Base-by-base conservation (phyloP, 2,113 vertebrate species). In the Alouatta palliata region DNA sequence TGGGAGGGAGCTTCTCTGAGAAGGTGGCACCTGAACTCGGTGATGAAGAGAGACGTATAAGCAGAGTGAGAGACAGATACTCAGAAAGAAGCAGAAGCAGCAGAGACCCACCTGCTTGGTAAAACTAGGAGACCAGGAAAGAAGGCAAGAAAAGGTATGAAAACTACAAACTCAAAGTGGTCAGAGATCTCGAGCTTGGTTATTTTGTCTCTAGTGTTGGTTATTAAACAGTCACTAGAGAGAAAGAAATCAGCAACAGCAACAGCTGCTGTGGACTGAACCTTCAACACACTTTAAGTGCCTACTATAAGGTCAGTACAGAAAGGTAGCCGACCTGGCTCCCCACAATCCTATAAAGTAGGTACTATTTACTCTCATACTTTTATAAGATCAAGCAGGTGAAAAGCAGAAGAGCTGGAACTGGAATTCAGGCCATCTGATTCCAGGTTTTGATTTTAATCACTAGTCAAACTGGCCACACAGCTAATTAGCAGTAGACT, bases 211-310 rank as follows among this genome's bases (percentile, higher is more conserved):
- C 52, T 17, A 17, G 52, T 52, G 52, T 17, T 52, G 16, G 16
- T 52, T 52, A 52, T 52, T 52, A 8, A 35, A 25, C 11, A 54
- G 20, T 23, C 45, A 30, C 25, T 3, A 52, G 23, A 47, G 7
- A 93, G 21, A n/a, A 30, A 27, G 45, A n/a, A 5, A 3, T 12
- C 2, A 2, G 5, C 71, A 61, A 17, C 49, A 56, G 20, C 61
- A 4, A 19, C 0, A 43, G 10, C 9, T 8, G 6, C 19, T 0
- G 3, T 30, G 12, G 8, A 17, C 21, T 2, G 6, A 25, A 49
- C 7, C 32, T 25, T 1, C 4, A 21, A 1, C 1, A 2, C 2
- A 8, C 37, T 4, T 7, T 7, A 58, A n/a, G 27, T 32, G 3
- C 25, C 14, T 27, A 13, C 1, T 25, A 13, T 20, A 11, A 58